These are phyloP conservation scores for Eupithecia tripunctaria DNA, from an alignment of 2,888 invertebrate genomes.

Conservation along the genomic window DNA sequence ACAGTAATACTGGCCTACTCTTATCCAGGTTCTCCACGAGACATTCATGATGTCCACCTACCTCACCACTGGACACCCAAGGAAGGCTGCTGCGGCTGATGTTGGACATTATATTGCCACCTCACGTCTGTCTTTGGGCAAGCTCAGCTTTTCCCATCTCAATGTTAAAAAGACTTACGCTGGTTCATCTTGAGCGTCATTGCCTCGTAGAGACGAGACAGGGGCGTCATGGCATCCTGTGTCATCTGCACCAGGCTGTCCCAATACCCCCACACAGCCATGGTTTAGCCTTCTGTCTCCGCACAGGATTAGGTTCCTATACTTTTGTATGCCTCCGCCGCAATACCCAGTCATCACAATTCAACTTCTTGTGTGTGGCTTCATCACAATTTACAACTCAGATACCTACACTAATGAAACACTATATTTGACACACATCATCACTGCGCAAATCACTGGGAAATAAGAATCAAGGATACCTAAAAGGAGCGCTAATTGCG, in stretches of 20 bases:
- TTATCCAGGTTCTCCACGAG: not conserved
- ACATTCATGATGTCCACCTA: not conserved
- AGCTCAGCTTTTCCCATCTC: not conserved
- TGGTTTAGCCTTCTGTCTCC: conserved; percentile 41
- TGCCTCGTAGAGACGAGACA: conserved; percentile 75
- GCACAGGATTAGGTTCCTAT: not conserved
- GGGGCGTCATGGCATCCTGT: conserved; percentile 72
- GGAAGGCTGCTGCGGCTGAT: not conserved
- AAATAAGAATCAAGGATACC: conserved; percentile 26
- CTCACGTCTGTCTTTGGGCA: not conserved
- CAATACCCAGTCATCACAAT: conserved; percentile 53
- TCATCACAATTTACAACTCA: too few relatives aligned
- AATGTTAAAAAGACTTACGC: conserved; percentile 63
- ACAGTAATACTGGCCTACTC: not conserved
- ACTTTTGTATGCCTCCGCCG: conserved; percentile 39
- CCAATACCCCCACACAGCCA: conserved; percentile 64
- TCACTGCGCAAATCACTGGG: conserved; percentile 62
- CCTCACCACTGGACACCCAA: not conserved
- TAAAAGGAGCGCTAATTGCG: conserved; percentile 32
- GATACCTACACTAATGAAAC: conserved; percentile 65
- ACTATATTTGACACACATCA: conserved; percentile 83
- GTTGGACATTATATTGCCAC: not conserved
- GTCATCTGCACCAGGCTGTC: conserved; percentile 61
- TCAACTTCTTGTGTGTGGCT: too few relatives aligned
- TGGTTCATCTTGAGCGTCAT: conserved; percentile 81